phyloP scores from a whole-genome alignment of 2,888 invertebrate species.

The Dicranocentrus wangi region DNA sequence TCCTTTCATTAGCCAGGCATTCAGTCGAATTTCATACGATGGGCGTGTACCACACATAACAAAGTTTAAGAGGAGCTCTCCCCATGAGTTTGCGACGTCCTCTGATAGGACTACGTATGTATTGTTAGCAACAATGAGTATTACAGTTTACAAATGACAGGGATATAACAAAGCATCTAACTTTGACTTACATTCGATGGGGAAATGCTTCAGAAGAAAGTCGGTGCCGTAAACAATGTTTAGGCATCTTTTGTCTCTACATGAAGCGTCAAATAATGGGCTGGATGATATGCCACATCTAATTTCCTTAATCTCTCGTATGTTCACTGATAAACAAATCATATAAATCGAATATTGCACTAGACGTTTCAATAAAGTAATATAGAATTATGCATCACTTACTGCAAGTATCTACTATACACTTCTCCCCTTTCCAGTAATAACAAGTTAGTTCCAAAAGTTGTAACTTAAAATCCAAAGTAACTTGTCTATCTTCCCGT shows the following conservation, averaged over 20 bases:
- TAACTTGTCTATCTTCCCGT: conserved; percentile 2
- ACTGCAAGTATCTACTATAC: conserved; percentile 34
- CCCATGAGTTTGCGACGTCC: conserved; percentile 13
- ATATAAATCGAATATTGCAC: too few relatives aligned
- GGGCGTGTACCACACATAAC: conserved; percentile 21
- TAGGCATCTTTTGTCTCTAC: conserved; percentile 22
- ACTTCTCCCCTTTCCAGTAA: neutral
- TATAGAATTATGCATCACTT: conserved; percentile 12
- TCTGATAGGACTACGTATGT: conserved; percentile 27
- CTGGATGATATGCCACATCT: conserved; percentile 24
- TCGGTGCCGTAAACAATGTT: conserved; percentile 28
- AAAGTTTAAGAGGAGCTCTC: conserved; percentile 19
- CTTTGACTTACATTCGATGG: conserved; percentile 28
- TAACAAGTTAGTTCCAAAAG: conserved; percentile 32
- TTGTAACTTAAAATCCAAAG: conserved; percentile 23
- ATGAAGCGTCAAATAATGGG: conserved; percentile 20
- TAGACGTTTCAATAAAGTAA: neutral
- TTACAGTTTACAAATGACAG: too few relatives aligned
- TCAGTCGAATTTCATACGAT: conserved; percentile 20
- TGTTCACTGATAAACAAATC: conserved; percentile 36
- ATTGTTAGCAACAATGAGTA: neutral
- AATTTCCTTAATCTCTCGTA: conserved; percentile 38
- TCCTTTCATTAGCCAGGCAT: conserved; percentile 44
- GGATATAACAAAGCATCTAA: neutral
- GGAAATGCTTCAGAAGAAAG: conserved; percentile 34